Evolutionary conservation across 2,797 vertebrate genomes (phyloP).

Genomic region (Coregonus suidteri): DNA sequence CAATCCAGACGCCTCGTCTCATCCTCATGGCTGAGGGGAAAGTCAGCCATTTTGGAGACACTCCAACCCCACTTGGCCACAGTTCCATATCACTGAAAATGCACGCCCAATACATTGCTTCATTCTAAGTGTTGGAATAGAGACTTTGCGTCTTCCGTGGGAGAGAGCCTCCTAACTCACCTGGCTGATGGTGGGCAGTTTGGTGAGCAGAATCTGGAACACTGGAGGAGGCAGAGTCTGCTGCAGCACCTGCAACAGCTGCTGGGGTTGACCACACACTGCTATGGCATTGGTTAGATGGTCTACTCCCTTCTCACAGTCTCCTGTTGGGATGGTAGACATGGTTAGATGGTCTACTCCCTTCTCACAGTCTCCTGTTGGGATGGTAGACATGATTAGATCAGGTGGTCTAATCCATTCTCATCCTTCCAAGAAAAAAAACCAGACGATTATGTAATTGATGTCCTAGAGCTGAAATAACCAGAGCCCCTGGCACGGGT

Average conservation of each 20-base stretch:
- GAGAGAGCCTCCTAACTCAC: background rate
- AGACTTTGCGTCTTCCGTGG: no score
- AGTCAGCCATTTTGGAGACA: no score
- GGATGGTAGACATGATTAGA: background rate
- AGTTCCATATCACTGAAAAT: no score
- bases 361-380: conserved; percentile 91
- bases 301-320: no score
- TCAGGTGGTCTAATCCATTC: no score
- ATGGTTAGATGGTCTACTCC: conserved; percentile 79
- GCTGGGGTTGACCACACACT: conserved; percentile 95
- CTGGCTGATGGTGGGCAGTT: conserved; percentile 89
- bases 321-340: no score
- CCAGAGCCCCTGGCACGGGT: conserved; percentile 51
- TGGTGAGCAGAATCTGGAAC: conserved; percentile 97
- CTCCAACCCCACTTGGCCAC: no score
- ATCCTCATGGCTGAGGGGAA: no score
- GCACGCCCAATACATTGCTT: no score
- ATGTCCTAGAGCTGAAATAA: conserved; percentile 76
- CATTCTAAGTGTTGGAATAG: no score
- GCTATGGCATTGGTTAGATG: conserved; percentile 97
- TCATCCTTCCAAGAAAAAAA: background rate
- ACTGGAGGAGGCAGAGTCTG: conserved; percentile 94
- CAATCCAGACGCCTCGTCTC: no score
- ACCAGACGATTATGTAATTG: background rate
- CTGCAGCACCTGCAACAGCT: conserved; percentile 93